These are phyloP conservation scores for Drosophila cognata DNA, from an alignment of 2,888 invertebrate species.

Conservation along the genomic window DNA sequence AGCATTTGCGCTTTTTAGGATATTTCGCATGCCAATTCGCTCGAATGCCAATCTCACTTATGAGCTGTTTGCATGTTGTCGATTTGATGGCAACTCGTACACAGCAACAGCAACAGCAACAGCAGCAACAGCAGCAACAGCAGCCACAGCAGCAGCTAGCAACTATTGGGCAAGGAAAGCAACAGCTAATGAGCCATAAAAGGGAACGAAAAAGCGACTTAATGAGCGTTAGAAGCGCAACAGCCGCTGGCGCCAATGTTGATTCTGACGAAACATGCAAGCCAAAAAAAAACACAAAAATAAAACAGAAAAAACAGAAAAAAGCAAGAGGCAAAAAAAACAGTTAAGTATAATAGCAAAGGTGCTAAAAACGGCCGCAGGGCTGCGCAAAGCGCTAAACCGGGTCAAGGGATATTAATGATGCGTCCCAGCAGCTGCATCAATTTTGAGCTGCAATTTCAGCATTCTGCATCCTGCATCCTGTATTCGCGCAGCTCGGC, in stretches of 20 bases:
- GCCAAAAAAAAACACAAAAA: background rate
- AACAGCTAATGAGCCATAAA: constrained; percentile 58
- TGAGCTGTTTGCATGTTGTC: constrained; percentile 57
- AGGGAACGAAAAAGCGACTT: constrained; percentile 37
- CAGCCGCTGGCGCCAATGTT: constrained; percentile 40
- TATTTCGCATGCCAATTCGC: background rate
- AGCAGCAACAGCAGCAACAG: constrained; percentile 10
- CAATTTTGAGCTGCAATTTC: constrained; percentile 34
- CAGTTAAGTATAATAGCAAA: constrained; percentile 25
- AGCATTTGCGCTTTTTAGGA: constrained; percentile 1
- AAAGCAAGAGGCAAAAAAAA: background rate
- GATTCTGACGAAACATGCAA: constrained; percentile 32
- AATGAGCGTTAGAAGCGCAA: constrained; percentile 48
- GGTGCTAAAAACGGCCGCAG: constrained; percentile 49
- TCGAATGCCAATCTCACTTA: constrained; percentile 39
- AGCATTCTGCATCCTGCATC: constrained; percentile 12
- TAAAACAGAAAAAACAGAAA: background rate
- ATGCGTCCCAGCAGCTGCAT: constrained; percentile 41
- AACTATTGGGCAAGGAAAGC: constrained; percentile 27
- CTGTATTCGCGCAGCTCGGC: constrained; percentile 7
- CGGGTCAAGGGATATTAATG: constrained; percentile 70
- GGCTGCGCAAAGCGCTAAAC: constrained; percentile 39
- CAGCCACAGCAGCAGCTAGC: background rate
- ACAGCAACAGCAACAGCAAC: constrained; percentile 18
- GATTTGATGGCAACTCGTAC: constrained; percentile 56